These are phyloP conservation scores for Antedon bifida DNA, from an alignment of 35 echinoderm and acorn worm species.

Conservation along the genomic window DNA sequence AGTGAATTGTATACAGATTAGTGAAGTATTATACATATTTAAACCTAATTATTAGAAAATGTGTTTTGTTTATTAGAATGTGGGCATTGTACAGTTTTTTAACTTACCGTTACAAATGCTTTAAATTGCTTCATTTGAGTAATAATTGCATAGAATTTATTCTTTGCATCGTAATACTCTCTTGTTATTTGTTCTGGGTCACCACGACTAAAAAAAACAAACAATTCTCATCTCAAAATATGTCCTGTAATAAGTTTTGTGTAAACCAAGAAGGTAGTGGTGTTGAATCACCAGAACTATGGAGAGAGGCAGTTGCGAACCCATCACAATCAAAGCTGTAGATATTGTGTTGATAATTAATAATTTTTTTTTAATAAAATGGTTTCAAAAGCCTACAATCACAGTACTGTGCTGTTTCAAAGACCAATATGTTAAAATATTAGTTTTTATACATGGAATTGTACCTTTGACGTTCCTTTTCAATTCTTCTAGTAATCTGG, in stretches of 20 bases:
- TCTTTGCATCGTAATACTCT: constrained; percentile 26
- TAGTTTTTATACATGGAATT: no score
- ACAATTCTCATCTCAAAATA: neutral
- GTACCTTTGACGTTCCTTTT: constrained; percentile 56
- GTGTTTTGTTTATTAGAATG: no score
- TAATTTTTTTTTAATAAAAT: no score
- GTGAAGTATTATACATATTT: no score
- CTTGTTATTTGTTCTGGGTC: constrained; percentile 47
- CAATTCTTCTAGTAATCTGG: constrained; percentile 52
- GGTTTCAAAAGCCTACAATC: no score
- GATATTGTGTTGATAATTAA: no score
- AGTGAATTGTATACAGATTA: no score
- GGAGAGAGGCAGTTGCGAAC: neutral
- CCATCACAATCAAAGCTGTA: neutral
- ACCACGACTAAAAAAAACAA: constrained; percentile 30
- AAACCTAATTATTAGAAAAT: no score
- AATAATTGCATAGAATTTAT: constrained; percentile 28
- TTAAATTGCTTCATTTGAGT: constrained; percentile 35
- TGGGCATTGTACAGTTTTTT: no score
- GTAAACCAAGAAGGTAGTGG: neutral
- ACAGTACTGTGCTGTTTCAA: no score
- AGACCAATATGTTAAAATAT: no score
- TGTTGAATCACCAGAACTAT: neutral
- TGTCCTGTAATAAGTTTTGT: no score
- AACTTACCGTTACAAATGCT: constrained; percentile 36